Evolutionary conservation across 35 echinoderm and acorn worm genomes (phyloP).

Genomic region (Patiria miniata): DNA sequence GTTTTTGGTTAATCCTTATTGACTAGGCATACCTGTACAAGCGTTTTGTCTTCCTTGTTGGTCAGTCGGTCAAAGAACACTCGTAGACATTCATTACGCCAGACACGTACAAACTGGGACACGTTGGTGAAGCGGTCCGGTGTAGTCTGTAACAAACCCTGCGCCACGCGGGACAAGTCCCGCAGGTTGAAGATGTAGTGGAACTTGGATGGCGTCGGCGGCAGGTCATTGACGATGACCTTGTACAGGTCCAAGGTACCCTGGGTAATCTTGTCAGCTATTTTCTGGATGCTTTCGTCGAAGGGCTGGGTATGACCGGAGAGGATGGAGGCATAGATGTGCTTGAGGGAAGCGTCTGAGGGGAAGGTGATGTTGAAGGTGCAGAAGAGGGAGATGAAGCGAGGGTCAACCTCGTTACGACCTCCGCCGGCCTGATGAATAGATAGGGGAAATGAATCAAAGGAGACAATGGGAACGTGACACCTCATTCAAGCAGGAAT

Average conservation of each 20-base stretch:
- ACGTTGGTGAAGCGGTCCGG: conserved; percentile 85
- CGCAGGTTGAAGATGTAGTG: conserved; percentile 98
- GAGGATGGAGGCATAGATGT: conserved; percentile 94
- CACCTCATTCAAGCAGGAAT: no score
- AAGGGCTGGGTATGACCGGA: conserved; percentile 79
- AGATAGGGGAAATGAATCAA: background rate
- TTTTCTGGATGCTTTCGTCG: conserved; percentile 74
- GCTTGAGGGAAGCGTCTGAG: conserved; percentile 92
- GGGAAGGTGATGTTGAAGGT: conserved; percentile 99
- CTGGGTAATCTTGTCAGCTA: conserved; percentile 85
- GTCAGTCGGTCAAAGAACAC: conserved; percentile 94
- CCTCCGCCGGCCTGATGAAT: conserved; percentile 87
- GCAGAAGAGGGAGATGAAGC: conserved; percentile 95
- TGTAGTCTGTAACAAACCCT: conserved; percentile 88
- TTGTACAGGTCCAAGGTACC: conserved; percentile 83
- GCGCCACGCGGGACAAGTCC: conserved; percentile 88
- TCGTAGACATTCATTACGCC: conserved; percentile 90
- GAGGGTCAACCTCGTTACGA: conserved; percentile 95
- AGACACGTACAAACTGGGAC: conserved; percentile 66
- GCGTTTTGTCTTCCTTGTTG: conserved; percentile 77
- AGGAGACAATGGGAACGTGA: no score
- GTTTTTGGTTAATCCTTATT: no score
- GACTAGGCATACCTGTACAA: conserved; percentile 57
- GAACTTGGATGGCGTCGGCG: conserved; percentile 98
- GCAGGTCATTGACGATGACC: conserved; percentile 75